Evolutionary conservation across 1,140 invertebrate genomes (phyloP), one percentile per base, ranked within the genome.

Genomic region (Pogonomyrmex californicus): DNA sequence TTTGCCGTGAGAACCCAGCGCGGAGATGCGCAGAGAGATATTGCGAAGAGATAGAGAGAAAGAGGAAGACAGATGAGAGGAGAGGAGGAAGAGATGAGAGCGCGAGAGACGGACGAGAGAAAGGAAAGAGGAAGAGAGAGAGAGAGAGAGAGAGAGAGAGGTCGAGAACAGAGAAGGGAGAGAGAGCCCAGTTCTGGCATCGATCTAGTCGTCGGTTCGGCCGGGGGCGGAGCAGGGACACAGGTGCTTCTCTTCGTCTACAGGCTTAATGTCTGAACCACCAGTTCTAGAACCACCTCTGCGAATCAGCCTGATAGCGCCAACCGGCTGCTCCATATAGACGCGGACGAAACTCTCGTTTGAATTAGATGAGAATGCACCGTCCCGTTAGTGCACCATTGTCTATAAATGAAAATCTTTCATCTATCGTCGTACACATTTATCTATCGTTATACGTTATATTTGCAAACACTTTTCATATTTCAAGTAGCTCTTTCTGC

Each of bases 221-320:
- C 88, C 86, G 85, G 86, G 92, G 87, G 89, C 88, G 89, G 87
- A 92, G 89, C 89, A 86, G 90, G 92, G 93, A 93, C 93, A 93
- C 93, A 94, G 94, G 93, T 94, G 93, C 90, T 92, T 91, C 92
- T 91, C 90, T 63, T 90, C 90, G 90, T 92, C 92, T 93, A 90
- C 89, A 88, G 91, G 93, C 92, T 93, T 93, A 93, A 92, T 88
- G 90, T 92, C 91, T 93, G 90, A 91, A 91, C 89, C 88, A 91
- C 88, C 91, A 91, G 87, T 86, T 76, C 89, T 86, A 90, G 88
- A 91, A 91, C 85, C 91, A 91, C 88, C 88, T 90, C 88, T 91
- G 90, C 86, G 88, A 91, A 87, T 88, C 90, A 90, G 89, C 89
- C 88, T 91, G 89, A 91, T 91, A 89, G 82, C 83, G 71, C 86